phyloP scores from a whole-genome alignment of 2,113 vertebrate species.

The Gallinago undulata region DNA sequence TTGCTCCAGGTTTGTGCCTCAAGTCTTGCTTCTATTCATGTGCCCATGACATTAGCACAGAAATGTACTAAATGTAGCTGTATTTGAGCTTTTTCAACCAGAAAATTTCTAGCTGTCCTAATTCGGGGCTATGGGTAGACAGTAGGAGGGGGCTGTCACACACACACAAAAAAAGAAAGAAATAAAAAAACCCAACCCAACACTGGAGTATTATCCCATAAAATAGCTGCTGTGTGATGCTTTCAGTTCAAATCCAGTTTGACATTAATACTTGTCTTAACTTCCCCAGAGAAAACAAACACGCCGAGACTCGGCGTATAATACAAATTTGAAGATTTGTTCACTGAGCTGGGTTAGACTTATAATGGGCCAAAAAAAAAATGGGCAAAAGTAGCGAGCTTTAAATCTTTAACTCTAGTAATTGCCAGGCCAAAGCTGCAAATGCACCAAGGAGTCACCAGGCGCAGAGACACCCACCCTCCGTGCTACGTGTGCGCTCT shows the following conservation, averaged over 20 bases:
- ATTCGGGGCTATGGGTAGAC: not conserved
- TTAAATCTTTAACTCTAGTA: not conserved
- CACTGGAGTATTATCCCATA: not conserved
- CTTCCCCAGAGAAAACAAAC: not conserved
- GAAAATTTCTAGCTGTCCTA: slow-evolving; percentile 31
- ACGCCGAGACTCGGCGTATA: not conserved
- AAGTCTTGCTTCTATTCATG: not conserved
- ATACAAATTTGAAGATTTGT: slow-evolving; percentile 11
- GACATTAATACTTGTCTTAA: slow-evolving; percentile 17
- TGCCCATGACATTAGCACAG: not conserved
- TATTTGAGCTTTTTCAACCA: slow-evolving; percentile 3
- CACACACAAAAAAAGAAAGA: not conserved
- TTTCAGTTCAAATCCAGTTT: slow-evolving; percentile 34
- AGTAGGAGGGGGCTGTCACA: not conserved
- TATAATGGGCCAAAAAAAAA: not conserved
- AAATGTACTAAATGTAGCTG: not conserved
- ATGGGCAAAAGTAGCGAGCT: not conserved
- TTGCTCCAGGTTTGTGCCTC: not conserved
- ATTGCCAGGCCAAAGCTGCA: not conserved
- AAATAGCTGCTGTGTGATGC: slow-evolving; percentile 3
- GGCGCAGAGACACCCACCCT: not conserved
- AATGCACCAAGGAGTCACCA: not conserved
- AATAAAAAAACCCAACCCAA: not conserved
- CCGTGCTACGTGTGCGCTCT: not conserved
- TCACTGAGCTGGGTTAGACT: not conserved